Evolutionary conservation across 2,888 invertebrate genomes (phyloP).

Genomic region (Orchesellides sinensis): DNA sequence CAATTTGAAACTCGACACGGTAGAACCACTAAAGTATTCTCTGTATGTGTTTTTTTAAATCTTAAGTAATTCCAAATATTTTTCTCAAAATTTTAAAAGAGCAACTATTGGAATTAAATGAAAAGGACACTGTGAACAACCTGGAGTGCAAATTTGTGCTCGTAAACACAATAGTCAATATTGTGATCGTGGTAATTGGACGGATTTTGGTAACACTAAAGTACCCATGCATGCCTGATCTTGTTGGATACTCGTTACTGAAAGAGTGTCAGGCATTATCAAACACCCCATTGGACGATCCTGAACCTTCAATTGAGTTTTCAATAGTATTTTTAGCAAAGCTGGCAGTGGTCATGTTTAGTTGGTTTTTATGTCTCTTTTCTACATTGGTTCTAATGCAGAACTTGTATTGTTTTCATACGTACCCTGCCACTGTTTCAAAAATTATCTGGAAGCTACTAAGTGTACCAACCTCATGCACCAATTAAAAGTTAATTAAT

Average conservation of each 20-base stretch:
- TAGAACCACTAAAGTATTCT: background rate
- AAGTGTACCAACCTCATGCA: background rate
- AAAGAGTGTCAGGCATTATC: conserved; percentile 3
- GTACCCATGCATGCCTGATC: background rate
- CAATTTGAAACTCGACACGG: background rate
- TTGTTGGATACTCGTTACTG: background rate
- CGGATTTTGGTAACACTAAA: background rate
- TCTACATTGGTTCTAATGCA: conserved; percentile 1
- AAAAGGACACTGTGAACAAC: background rate
- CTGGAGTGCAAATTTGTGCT: background rate
- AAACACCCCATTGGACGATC: background rate
- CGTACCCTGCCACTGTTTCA: background rate
- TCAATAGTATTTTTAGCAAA: too few relatives aligned
- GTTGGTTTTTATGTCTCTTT: background rate
- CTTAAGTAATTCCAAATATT: background rate
- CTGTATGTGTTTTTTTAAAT: background rate
- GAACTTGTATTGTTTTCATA: background rate
- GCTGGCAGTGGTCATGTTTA: background rate
- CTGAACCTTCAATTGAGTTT: background rate
- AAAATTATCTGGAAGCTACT: background rate
- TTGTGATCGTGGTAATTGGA: background rate
- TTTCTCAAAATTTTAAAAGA: background rate
- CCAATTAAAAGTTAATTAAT: background rate
- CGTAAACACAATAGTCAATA: background rate
- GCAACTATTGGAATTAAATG: background rate